Evolutionary conservation across 2,888 invertebrate species (phyloP).

Genomic region (Gymnocheta viridis): DNA sequence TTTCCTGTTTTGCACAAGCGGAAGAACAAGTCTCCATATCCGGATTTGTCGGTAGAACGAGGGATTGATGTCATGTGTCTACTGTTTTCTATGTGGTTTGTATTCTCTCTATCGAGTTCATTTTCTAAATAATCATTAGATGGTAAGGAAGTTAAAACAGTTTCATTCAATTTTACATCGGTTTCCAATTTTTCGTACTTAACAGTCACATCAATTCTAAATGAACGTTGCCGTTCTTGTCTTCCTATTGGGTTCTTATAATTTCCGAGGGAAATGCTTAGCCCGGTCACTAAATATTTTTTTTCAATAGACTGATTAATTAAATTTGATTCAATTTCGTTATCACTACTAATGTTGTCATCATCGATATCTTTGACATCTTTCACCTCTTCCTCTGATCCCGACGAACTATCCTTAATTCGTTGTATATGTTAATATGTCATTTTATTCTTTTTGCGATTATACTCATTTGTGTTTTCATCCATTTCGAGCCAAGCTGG

Average conservation of each 20-base stretch:
- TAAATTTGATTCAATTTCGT: too few relatives aligned
- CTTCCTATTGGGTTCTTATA: conserved; percentile 46
- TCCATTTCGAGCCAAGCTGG: too few relatives aligned
- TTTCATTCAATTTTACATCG: conserved; percentile 22
- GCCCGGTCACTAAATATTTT: not conserved
- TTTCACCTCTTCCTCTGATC: conserved; percentile 34
- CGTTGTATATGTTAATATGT: conserved; percentile 42
- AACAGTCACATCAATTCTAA: conserved; percentile 71
- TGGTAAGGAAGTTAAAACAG: not conserved
- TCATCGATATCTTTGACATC: not conserved
- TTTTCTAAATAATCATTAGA: not conserved
- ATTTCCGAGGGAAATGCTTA: conserved; percentile 70
- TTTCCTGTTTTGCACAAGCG: conserved; percentile 15
- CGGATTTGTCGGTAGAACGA: conserved; percentile 67
- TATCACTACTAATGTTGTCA: not conserved
- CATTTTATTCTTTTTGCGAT: conserved; percentile 10
- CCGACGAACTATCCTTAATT: conserved; percentile 20
- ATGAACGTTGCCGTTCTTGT: conserved; percentile 69
- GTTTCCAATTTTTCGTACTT: conserved; percentile 34
- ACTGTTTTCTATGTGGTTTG: conserved; percentile 72
- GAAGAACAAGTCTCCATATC: conserved; percentile 58
- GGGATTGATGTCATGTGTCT: conserved; percentile 74
- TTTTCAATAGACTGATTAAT: too few relatives aligned
- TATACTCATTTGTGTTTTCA: conserved; percentile 1
- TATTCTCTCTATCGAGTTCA: conserved; percentile 62